Conservation (phyloP, 2,888 invertebrate species). For the Morinoia aosen region DNA sequence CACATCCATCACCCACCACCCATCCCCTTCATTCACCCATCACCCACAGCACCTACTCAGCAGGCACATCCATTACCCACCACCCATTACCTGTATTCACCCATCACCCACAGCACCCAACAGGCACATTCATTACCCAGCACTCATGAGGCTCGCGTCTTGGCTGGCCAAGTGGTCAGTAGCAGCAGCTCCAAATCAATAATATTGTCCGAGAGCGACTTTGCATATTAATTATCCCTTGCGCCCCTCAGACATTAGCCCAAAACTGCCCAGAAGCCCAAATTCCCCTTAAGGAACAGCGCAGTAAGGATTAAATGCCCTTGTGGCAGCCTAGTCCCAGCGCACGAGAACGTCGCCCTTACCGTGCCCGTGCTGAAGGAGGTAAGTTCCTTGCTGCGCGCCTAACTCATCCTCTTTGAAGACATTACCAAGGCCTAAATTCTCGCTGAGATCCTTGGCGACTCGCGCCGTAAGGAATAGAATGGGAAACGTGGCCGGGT, state of each 20-base stretch:
- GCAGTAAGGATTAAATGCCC: constrained; percentile 2
- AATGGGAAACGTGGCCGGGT: background rate
- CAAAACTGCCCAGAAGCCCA: background rate
- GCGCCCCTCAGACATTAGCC: constrained; percentile 49
- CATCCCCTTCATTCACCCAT: background rate
- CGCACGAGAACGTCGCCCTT: background rate
- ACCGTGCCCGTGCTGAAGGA: background rate
- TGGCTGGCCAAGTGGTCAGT: constrained; percentile 28
- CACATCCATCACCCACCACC: no score
- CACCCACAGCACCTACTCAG: background rate
- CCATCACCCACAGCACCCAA: background rate
- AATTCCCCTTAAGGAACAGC: background rate
- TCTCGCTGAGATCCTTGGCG: background rate
- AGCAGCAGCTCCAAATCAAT: constrained; percentile 44
- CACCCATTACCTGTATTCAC: background rate
- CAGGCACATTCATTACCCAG: background rate
- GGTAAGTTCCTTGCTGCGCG: background rate
- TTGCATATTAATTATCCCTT: constrained; percentile 55
- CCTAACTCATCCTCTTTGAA: constrained; percentile 51
- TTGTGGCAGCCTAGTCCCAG: background rate
- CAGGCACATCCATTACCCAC: background rate
- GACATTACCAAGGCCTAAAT: constrained; percentile 49
- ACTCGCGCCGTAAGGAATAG: background rate
- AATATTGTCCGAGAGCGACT: constrained; percentile 54
- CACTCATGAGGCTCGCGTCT: background rate